Evolutionary conservation across 2,797 vertebrate species (phyloP).

Genomic region (Menidia menidia): DNA sequence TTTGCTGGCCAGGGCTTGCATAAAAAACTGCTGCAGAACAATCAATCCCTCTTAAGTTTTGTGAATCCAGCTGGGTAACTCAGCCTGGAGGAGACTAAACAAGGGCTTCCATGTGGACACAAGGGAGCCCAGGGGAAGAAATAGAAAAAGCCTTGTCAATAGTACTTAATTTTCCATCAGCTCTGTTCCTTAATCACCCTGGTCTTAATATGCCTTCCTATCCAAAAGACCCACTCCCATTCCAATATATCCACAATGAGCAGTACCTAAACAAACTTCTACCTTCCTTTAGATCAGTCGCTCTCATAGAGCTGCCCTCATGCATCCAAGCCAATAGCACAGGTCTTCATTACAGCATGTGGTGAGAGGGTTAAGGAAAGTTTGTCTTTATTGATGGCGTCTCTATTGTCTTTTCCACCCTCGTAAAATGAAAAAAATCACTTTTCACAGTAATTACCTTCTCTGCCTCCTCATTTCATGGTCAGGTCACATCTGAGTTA

Average conservation of each 20-base stretch:
- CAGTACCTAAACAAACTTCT: conserved; percentile 79
- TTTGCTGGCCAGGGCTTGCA: conserved; percentile 62
- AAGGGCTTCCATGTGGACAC: conserved; percentile 74
- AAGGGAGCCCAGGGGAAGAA: conserved; percentile 71
- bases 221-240: conserved; percentile 66
- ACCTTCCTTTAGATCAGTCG: conserved; percentile 67
- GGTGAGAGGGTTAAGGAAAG: conserved; percentile 68
- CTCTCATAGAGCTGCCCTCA: conserved; percentile 70
- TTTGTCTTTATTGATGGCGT: conserved; percentile 82
- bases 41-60: conserved; percentile 83
- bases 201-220: conserved; percentile 75
- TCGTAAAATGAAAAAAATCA: conserved; percentile 60
- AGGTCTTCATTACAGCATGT: conserved; percentile 83
- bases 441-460: conserved; percentile 76
- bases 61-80: conserved; percentile 78
- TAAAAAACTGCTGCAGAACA: conserved; percentile 79
- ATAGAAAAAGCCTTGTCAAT: conserved; percentile 85
- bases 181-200: conserved; percentile 83
- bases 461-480: conserved; percentile 56
- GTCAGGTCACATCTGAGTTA: conserved; percentile 63
- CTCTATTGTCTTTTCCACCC: conserved; percentile 76
- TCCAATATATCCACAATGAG: conserved; percentile 77
- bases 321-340: conserved; percentile 80
- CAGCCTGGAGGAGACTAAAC: conserved; percentile 71
- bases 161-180: conserved; percentile 82